Evolutionary conservation across 2,113 vertebrate genomes (phyloP).

Genomic region (Rhinichthys klamathensis): DNA sequence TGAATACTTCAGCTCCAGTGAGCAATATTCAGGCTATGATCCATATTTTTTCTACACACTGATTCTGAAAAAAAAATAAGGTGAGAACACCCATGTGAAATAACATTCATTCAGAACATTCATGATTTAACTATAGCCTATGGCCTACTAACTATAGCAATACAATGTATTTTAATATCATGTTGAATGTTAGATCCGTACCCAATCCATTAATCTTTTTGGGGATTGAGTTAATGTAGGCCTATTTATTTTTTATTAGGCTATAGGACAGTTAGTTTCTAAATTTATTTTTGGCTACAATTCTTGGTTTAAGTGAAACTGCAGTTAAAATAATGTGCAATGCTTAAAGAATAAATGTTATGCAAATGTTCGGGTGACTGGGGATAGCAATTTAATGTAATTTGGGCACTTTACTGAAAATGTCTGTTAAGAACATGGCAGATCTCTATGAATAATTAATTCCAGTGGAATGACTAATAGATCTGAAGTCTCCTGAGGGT

Average conservation of each 20-base stretch:
- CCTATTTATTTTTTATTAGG: not conserved
- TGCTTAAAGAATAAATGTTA: not conserved
- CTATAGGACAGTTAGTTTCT: not conserved
- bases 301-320: not conserved
- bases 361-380: not conserved
- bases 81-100: not conserved
- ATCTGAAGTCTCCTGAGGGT: not conserved
- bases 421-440: conserved; percentile 4
- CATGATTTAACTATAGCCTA: not conserved
- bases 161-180: not conserved
- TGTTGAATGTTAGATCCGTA: not conserved
- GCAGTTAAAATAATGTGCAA: not conserved
- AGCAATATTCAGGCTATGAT: conserved; percentile 25
- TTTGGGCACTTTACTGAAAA: conserved; percentile 17
- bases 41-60: not conserved
- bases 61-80: not conserved
- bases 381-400: not conserved
- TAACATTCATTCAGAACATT: not conserved
- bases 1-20: not conserved
- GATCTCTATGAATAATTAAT: conserved; percentile 24
- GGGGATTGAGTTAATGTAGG: not conserved
- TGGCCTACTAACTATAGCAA: not conserved
- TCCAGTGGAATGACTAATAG: conserved; percentile 3
- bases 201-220: not conserved
- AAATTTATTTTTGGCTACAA: not conserved